Conservation (phyloP, 2,888 invertebrate genomes). For the Drosophila borealis region DNA sequence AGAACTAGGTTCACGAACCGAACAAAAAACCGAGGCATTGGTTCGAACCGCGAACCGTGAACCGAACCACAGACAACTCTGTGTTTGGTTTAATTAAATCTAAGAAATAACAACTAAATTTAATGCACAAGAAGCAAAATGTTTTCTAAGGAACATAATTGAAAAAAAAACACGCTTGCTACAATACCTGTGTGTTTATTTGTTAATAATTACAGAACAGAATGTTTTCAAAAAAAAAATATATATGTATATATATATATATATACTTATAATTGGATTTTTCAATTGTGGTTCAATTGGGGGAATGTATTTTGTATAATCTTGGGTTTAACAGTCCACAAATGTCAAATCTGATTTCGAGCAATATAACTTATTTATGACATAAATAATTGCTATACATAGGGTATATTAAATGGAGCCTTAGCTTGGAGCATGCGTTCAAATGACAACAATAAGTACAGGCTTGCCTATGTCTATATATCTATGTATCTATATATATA, state of each 20-base stretch:
- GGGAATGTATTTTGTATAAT: slow-evolving; percentile 45
- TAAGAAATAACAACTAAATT: too few relatives aligned
- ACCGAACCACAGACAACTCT: too few relatives aligned
- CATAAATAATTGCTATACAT: slow-evolving; percentile 56
- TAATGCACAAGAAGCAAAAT: too few relatives aligned
- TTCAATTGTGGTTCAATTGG: slow-evolving; percentile 7
- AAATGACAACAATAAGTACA: slow-evolving; percentile 50
- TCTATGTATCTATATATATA: slow-evolving; percentile 3
- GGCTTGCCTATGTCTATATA: slow-evolving; percentile 16
- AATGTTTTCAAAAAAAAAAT: slow-evolving; percentile 32
- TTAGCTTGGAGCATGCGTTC: slow-evolving; percentile 29
- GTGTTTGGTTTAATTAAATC: too few relatives aligned
- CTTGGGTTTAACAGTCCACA: slow-evolving; percentile 43
- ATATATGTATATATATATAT: not conserved
- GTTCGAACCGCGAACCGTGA: too few relatives aligned
- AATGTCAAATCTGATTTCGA: slow-evolving; percentile 21
- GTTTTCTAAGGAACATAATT: not conserved
- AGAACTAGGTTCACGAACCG: too few relatives aligned
- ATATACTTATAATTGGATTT: slow-evolving; percentile 20
- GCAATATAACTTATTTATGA: slow-evolving; percentile 27
- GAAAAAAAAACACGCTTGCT: slow-evolving; percentile 3
- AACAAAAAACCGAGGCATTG: too few relatives aligned
- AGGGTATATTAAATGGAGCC: slow-evolving; percentile 15
- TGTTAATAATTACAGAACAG: slow-evolving; percentile 48
- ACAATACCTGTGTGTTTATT: slow-evolving; percentile 44